These are phyloP conservation scores for Belgica antarctica DNA, from an alignment of 2,888 invertebrate genomes.

Conservation along the genomic window DNA sequence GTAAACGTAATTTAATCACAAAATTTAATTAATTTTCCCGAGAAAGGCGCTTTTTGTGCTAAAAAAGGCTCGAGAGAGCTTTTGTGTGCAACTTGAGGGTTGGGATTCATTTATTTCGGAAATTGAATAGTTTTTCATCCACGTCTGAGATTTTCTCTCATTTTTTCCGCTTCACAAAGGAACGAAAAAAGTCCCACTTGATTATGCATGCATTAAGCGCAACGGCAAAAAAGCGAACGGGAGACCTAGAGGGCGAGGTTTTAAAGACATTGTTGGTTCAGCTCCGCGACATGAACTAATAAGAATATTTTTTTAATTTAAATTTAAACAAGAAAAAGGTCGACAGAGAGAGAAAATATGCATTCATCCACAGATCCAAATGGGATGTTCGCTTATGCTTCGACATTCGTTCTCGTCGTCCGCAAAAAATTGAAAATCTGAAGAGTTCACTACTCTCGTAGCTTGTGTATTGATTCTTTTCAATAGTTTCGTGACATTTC, in stretches of 20 bases:
- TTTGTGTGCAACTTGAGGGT: neutral
- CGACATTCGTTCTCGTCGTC: neutral
- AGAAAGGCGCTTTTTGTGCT: neutral
- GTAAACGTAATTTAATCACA: conserved; percentile 38
- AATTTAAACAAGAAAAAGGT: conserved; percentile 29
- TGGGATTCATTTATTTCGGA: conserved; percentile 30
- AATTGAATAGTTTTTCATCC: conserved; percentile 27
- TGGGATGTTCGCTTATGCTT: neutral
- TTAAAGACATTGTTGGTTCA: neutral
- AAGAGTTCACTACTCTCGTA: neutral
- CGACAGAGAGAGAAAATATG: neutral
- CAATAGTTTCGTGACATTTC: conserved; percentile 35
- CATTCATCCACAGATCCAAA: neutral
- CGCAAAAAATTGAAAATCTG: neutral
- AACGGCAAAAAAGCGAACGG: too few species aligned
- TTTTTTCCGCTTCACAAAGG: conserved; percentile 11
- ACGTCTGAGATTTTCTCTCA: neutral
- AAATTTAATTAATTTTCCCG: conserved; percentile 37
- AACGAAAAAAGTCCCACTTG: conserved; percentile 4
- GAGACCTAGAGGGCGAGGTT: neutral
- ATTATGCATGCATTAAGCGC: conserved; percentile 40
- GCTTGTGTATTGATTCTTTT: neutral
- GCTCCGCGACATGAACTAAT: neutral
- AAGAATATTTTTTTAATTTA: conserved; percentile 34
- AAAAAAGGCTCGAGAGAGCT: too few species aligned